phyloP scores from a whole-genome alignment of 2,113 vertebrate genomes.

The Marmota monax region DNA sequence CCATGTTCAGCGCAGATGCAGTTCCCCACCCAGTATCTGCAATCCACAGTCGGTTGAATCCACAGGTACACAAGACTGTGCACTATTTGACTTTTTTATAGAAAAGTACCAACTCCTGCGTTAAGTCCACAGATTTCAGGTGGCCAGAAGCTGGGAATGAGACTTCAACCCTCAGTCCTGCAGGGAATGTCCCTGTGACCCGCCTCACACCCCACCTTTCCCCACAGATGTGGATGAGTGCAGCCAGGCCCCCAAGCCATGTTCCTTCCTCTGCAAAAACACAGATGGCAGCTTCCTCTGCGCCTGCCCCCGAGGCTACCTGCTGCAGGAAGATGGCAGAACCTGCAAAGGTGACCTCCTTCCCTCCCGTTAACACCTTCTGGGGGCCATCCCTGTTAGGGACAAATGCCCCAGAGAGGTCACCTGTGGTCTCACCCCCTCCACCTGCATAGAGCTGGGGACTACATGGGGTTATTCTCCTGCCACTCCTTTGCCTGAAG shows the following conservation, averaged over 20 bases:
- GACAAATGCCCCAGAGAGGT: too few relatives aligned
- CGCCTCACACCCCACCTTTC: neutral
- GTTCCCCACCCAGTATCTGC: neutral
- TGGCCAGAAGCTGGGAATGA: neutral
- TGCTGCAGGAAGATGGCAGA: slow-evolving; percentile 94
- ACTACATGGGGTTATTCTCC: neutral
- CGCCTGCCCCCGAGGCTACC: slow-evolving; percentile 95
- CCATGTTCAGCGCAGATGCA: neutral
- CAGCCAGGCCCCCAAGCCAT: slow-evolving; percentile 93
- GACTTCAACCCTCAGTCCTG: neutral
- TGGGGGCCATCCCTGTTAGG: too few relatives aligned
- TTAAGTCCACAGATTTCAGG: neutral
- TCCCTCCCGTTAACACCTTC: rapidly evolving
- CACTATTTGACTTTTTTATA: neutral
- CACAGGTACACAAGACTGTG: neutral
- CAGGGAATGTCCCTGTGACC: neutral
- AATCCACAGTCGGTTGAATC: neutral
- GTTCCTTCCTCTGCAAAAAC: slow-evolving; percentile 98
- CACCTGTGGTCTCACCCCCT: rapidly evolving
- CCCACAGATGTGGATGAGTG: slow-evolving; percentile 95
- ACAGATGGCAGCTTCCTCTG: slow-evolving; percentile 97
- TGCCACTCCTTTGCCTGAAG: neutral
- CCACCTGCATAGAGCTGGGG: neutral
- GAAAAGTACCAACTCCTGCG: neutral
- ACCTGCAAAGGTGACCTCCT: slow-evolving; percentile 94